Base-by-base conservation (phyloP, 2,888 invertebrate genomes). In the Drosophila anomelani region DNA sequence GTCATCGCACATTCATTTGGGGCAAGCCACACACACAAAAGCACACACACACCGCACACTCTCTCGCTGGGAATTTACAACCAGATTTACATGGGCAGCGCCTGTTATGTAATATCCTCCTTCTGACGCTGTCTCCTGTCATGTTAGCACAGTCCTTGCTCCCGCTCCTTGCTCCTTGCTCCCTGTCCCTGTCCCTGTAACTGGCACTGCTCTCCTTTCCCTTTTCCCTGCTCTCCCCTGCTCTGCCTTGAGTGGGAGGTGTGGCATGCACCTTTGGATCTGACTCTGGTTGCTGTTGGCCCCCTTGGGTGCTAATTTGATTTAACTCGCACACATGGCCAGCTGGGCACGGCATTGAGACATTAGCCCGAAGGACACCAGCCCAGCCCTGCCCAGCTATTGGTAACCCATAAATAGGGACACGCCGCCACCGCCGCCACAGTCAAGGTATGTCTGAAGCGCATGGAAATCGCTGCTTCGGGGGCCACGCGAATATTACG, bases 61-160 rank as follows among this genome's bases (percentile, higher is more conserved):
- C 57, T 51, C 54, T 64, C 43, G 32, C 41, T 13, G 20, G 43
- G 38, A 69, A 58, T 67, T 69, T 69, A 69, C 68, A 69, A 69
- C 51, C 41, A 69, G 70, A 69, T 69, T 69, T 69, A 69, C 68
- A 69, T 70, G 51, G 79, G 73, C 79, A 85, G 85, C 83, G 88
- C 84, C 84, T 88, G 84, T 85, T 85, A 85, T 85, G 84, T 88
- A 85, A 85, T 81, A 85, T 88, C 84, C 84, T 85, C 78, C 81
- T 86, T 83, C 85, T 82, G 77, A 83, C 83, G 85, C 83, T 88
- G 86, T 80, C 81, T 81, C 86, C 75, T 85, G 88, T 87, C 87
- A 84, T 83, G 87, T 83, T 81, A 51, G 51, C 76, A 88, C 78
- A 84, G 73, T 87, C 71, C 74, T 58, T 57, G 59, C 53, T 71